A percentile compares a stretch with the other conserved stretches of the same genome.
phyloP scores from a whole-genome alignment of 2,113 vertebrate species.

The Anser cygnoides region DNA sequence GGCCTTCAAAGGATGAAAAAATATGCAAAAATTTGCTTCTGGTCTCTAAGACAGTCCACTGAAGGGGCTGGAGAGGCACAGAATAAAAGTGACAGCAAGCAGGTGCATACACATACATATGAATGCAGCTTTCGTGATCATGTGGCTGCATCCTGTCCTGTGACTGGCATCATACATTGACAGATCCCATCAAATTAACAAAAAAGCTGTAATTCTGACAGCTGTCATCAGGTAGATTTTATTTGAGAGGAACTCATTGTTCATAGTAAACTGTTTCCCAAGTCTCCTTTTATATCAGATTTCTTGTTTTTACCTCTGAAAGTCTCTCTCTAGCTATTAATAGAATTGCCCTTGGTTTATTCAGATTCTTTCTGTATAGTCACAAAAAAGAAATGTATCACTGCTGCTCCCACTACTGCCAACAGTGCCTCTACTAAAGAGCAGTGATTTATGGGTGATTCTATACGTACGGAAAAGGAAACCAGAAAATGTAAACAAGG shows the following conservation, averaged over 20 bases:
- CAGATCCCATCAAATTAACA: neutral
- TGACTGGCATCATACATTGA: neutral
- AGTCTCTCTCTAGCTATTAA: neutral
- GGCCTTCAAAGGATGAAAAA: neutral
- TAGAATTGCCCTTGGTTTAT: neutral
- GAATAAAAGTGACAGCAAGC: accelerated
- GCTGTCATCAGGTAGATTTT: neutral
- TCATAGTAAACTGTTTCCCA: neutral
- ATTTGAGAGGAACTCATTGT: neutral
- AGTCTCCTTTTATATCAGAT: neutral
- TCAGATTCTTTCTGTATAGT: neutral
- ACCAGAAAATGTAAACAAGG: neutral
- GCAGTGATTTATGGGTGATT: no score
- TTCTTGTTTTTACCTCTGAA: neutral
- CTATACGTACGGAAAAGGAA: neutral
- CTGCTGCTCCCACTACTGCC: neutral
- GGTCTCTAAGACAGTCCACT: neutral
- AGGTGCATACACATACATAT: no score
- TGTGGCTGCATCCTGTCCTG: neutral
- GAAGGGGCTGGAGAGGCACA: neutral
- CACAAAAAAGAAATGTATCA: neutral
- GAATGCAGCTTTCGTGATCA: neutral
- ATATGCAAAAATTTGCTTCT: neutral
- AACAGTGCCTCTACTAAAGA: neutral
- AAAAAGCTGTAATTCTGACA: neutral